A percentile compares a stretch with the other conserved stretches of the same genome.
Evolutionary conservation across 2,888 invertebrate genomes (phyloP).

Genomic region (Caenorhabditis sinica): DNA sequence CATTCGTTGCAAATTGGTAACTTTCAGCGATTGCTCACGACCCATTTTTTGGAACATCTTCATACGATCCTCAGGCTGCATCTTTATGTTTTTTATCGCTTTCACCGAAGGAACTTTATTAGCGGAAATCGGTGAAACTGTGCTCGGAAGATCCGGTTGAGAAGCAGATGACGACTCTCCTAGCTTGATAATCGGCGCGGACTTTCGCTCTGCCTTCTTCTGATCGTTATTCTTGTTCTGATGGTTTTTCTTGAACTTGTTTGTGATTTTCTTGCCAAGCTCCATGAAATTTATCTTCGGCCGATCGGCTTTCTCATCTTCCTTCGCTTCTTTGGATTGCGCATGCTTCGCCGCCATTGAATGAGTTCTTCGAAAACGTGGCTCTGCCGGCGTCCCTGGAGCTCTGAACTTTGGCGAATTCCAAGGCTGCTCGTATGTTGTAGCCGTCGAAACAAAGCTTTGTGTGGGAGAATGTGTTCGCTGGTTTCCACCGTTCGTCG

Average conservation of each 20-base stretch:
- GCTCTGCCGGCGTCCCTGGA: not conserved
- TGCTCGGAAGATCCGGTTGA: conserved; percentile 19
- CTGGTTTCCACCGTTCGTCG: not conserved
- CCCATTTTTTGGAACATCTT: conserved; percentile 61
- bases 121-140: not conserved
- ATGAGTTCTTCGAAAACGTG: conserved; percentile 29
- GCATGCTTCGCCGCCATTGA: conserved; percentile 24
- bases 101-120: not conserved
- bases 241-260: conserved; percentile 41
- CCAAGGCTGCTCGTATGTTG: conserved; percentile 57
- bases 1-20: conserved; percentile 51
- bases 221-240: conserved; percentile 1
- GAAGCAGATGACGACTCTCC: conserved; percentile 20
- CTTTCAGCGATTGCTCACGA: conserved; percentile 49
- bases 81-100: not conserved
- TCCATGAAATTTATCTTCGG: conserved; percentile 50
- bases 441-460: conserved; percentile 45
- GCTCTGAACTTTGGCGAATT: conserved; percentile 35
- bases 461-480: conserved; percentile 30
- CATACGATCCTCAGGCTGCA: conserved; percentile 47
- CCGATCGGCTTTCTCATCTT: conserved; percentile 1
- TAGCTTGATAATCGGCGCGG: conserved; percentile 34
- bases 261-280: conserved; percentile 25
- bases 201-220: conserved; percentile 15
- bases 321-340: not conserved